A percentile compares a stretch with the other conserved stretches of the same genome.
Evolutionary conservation across 2,797 vertebrate species (phyloP).

Genomic region (Mastacembelus armatus): DNA sequence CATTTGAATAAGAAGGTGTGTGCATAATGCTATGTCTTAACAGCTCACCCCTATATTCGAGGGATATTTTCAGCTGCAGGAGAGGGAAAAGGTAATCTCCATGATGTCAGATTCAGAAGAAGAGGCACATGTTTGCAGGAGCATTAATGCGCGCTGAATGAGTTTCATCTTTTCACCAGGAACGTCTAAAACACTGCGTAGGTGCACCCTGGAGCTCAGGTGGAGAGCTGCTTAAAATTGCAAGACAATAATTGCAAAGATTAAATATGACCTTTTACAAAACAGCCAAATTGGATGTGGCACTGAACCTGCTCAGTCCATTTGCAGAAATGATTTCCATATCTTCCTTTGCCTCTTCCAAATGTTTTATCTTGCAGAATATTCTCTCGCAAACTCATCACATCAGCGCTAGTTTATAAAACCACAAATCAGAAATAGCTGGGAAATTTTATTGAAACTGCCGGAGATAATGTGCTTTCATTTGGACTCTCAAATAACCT

Average conservation of each 20-base stretch:
- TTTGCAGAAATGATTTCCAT: constrained; percentile 17
- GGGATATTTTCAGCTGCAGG: constrained; percentile 53
- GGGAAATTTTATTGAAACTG: background rate
- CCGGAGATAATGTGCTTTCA: background rate
- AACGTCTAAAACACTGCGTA: constrained; percentile 46
- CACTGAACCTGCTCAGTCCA: constrained; percentile 7
- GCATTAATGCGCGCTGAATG: constrained; percentile 16
- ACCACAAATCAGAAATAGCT: constrained; percentile 1
- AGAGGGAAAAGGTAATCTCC: constrained; percentile 57
- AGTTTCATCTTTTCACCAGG: constrained; percentile 19
- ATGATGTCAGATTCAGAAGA: constrained; percentile 48
- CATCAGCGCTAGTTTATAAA: background rate
- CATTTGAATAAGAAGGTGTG: constrained; percentile 63
- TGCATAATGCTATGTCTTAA: constrained; percentile 50
- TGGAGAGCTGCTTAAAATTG: constrained; percentile 52
- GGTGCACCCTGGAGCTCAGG: constrained; percentile 41
- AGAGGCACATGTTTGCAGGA: constrained; percentile 35
- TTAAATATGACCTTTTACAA: constrained; percentile 76
- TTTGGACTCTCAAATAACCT: constrained; percentile 7
- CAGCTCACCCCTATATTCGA: constrained; percentile 29
- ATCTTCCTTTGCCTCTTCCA: background rate
- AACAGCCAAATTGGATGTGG: constrained; percentile 35
- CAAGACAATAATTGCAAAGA: constrained; percentile 71
- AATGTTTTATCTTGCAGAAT: background rate
- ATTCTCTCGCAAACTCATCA: constrained; percentile 25